Conservation (phyloP, 2,113 vertebrate genomes). For the Rhineura floridana region DNA sequence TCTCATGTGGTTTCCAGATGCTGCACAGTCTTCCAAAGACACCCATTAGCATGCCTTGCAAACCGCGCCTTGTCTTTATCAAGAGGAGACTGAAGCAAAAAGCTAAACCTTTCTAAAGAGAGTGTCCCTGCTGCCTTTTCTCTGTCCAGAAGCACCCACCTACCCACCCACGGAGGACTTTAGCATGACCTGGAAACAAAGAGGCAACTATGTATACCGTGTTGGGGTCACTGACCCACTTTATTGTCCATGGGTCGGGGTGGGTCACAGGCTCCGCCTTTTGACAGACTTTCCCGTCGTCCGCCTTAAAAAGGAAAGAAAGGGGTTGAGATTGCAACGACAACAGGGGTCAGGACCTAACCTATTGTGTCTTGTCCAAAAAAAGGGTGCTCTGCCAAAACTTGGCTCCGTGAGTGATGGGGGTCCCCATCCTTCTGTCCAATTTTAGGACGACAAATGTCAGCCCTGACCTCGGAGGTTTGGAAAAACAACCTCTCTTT, state of each 20-base stretch:
- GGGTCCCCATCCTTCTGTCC: conserved; percentile 16
- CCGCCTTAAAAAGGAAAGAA: conserved; percentile 10
- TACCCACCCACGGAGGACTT: conserved; percentile 1
- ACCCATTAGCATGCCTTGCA: background rate
- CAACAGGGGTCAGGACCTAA: conserved; percentile 2
- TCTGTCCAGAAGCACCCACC: background rate
- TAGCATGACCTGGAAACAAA: conserved; percentile 13
- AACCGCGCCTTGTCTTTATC: conserved; percentile 8
- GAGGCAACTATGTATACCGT: background rate
- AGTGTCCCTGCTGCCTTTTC: conserved; percentile 12
- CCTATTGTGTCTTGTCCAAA: conserved; percentile 3
- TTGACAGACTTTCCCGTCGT: conserved; percentile 27
- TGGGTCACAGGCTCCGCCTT: conserved; percentile 21
- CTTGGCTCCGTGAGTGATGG: background rate
- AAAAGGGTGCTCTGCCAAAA: background rate
- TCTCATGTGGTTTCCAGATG: conserved; percentile 12
- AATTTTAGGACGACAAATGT: conserved; percentile 15
- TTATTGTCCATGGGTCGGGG: conserved; percentile 3
- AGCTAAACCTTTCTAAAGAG: background rate
- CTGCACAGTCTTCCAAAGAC: background rate
- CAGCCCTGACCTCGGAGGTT: background rate
- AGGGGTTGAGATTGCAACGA: background rate
- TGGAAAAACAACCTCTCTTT: background rate
- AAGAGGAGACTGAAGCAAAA: background rate
- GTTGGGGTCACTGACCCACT: conserved; percentile 18